phyloP scores from a whole-genome alignment of 2,113 vertebrate genomes.

The human (Homo sapiens) region DNA sequence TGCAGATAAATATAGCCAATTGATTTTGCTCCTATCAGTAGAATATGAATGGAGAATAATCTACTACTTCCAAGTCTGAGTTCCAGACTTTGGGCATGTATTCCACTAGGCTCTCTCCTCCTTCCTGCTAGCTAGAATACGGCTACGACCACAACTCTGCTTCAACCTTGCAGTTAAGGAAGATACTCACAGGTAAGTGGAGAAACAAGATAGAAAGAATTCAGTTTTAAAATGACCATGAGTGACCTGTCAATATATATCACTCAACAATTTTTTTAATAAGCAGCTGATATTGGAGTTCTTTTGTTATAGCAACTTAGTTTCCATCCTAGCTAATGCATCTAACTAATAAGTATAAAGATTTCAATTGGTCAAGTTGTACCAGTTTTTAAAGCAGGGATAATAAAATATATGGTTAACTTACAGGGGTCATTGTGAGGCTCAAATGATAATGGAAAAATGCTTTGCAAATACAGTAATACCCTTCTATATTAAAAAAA shows the following conservation, averaged over 20 bases:
- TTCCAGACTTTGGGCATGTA: background rate
- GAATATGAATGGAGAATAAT: background rate
- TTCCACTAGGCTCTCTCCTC: background rate
- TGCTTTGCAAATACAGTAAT: background rate
- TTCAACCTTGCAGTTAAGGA: background rate
- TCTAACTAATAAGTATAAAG: background rate
- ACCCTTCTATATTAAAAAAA: background rate
- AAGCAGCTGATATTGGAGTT: background rate
- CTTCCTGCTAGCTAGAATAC: background rate
- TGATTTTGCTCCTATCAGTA: background rate
- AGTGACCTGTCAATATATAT: background rate
- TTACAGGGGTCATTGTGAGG: background rate
- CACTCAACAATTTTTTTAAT: background rate
- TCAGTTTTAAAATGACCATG: background rate
- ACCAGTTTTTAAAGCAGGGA: background rate
- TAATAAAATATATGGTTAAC: background rate
- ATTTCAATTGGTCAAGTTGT: background rate
- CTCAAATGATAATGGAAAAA: background rate
- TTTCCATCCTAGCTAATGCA: background rate
- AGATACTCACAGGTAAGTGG: background rate
- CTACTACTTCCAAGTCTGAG: background rate
- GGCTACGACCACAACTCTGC: background rate
- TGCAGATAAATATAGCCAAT: background rate
- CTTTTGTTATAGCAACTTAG: background rate
- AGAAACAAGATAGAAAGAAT: background rate